phyloP scores from a whole-genome alignment of 2,113 vertebrate species.

The Cichladusa arquata region DNA sequence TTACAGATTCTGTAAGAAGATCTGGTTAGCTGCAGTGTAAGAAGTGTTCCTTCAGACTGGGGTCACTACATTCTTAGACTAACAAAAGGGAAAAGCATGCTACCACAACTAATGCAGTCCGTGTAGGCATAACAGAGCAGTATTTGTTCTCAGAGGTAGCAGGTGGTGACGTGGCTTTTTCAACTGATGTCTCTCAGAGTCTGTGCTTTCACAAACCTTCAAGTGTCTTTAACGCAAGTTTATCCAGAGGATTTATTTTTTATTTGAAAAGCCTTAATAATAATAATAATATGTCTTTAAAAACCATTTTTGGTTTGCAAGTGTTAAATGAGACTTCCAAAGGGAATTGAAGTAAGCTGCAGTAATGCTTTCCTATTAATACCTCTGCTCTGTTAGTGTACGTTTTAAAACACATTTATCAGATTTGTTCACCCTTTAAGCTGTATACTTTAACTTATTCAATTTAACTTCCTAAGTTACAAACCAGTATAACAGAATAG shows the following conservation, averaged over 20 bases:
- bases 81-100: background rate
- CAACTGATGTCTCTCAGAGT: conserved; percentile 41
- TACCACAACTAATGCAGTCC: background rate
- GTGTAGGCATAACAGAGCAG: background rate
- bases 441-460: conserved; percentile 8
- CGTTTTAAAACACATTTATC: background rate
- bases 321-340: background rate
- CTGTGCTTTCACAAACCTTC: conserved; percentile 45
- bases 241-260: conserved; percentile 18
- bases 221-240: conserved; percentile 65
- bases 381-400: background rate
- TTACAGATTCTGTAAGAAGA: background rate
- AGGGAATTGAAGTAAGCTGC: conserved; percentile 12
- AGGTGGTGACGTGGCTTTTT: background rate
- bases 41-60: background rate
- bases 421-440: background rate
- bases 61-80: background rate
- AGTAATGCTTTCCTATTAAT: background rate
- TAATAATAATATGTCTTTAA: background rate
- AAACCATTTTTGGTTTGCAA: background rate
- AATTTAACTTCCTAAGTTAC: background rate
- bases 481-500: background rate
- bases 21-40: background rate
- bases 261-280: conserved; percentile 71
- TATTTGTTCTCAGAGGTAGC: conserved; percentile 24